phyloP scores from a whole-genome alignment of 1,140 invertebrate species.

The Neodiprion fabricii region DNA sequence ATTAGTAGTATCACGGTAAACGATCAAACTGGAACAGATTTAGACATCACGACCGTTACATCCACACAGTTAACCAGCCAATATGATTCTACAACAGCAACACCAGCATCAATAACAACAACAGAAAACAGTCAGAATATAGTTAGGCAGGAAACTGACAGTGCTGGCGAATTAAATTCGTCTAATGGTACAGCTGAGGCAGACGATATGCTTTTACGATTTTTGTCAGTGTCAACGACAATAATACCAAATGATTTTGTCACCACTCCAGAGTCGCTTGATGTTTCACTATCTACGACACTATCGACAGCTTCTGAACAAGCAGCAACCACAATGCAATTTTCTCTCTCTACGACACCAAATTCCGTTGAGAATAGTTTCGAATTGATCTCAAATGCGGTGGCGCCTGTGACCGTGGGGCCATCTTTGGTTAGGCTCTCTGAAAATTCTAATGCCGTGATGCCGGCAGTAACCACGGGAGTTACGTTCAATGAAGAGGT shows the following conservation, averaged over 20 bases:
- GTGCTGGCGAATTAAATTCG: neutral
- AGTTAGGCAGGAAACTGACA: neutral
- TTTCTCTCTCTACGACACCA: neutral
- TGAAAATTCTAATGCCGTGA: neutral
- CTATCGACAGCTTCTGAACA: neutral
- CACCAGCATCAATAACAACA: neutral
- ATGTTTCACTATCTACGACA: neutral
- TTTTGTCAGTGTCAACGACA: too few relatives aligned
- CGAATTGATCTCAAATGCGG: neutral
- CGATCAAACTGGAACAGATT: neutral
- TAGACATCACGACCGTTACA: neutral
- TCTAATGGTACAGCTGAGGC: neutral
- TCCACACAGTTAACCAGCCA: neutral
- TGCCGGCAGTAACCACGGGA: neutral
- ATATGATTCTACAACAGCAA: neutral
- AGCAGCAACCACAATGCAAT: neutral
- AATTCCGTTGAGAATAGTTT: neutral
- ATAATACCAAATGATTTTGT: neutral
- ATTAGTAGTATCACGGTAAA: too few relatives aligned
- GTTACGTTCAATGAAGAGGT: conserved; percentile 18
- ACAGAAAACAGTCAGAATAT: neutral
- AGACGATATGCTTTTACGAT: neutral
- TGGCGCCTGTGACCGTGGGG: neutral
- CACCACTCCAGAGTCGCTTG: neutral
- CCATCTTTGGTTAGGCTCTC: neutral